Percentiles rank a stretch among this genome's conserved stretches.
Conservation (phyloP, 2,888 invertebrate genomes). For the Scaptomyza reducta region DNA sequence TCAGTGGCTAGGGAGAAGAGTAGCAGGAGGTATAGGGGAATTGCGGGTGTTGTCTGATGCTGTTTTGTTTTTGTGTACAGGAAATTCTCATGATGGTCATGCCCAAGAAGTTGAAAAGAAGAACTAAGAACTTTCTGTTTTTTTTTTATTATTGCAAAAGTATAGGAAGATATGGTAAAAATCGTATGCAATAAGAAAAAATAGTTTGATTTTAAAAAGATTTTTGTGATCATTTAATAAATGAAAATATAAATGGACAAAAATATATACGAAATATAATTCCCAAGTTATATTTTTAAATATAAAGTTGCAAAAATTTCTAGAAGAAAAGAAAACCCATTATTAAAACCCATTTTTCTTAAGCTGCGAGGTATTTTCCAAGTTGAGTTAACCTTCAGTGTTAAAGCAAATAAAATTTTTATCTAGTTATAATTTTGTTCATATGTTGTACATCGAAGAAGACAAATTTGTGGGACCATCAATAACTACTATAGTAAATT, state of each 20-base stretch:
- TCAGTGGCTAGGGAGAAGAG: neutral
- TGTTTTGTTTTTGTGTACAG: slow-evolving; percentile 9
- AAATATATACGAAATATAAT: no score
- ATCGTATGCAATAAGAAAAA: no score
- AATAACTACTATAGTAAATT: slow-evolving; percentile 12
- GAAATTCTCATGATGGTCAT: slow-evolving; percentile 1
- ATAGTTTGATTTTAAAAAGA: no score
- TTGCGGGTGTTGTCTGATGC: slow-evolving; percentile 22
- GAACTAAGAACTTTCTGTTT: neutral
- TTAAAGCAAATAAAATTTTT: neutral
- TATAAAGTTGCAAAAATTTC: no score
- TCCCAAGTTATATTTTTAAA: no score
- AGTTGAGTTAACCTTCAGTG: no score
- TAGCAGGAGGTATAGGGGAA: neutral
- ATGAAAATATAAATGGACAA: no score
- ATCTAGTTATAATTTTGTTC: slow-evolving; percentile 3
- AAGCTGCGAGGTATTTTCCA: no score
- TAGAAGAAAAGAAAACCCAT: no score
- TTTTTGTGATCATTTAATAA: no score
- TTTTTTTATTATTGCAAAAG: neutral
- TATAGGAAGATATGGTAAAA: neutral
- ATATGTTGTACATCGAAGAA: neutral
- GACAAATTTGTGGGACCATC: slow-evolving; percentile 12
- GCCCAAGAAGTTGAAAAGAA: slow-evolving; percentile 6
- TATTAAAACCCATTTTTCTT: no score